Evolutionary conservation across 2,888 invertebrate genomes (phyloP).

Genomic region (Leucania comma): DNA sequence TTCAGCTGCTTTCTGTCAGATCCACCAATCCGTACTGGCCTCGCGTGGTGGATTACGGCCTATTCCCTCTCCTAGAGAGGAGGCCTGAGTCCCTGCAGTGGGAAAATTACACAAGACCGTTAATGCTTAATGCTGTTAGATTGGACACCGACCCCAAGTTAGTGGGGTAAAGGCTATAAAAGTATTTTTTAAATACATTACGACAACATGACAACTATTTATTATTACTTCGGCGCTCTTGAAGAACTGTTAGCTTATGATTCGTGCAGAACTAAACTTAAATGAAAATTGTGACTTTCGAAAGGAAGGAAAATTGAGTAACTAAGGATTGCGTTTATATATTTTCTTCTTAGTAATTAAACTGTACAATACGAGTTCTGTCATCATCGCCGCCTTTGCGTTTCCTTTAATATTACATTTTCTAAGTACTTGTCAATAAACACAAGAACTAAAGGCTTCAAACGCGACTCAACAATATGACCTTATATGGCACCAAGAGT

Average conservation of each 20-base stretch:
- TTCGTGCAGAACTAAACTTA: constrained; percentile 33
- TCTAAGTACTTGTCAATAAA: background rate
- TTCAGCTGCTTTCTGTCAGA: too few relatives aligned
- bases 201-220: too few relatives aligned
- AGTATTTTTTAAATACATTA: too few relatives aligned
- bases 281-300: constrained; percentile 19
- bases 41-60: too few relatives aligned
- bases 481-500: background rate
- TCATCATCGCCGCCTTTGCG: background rate
- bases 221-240: too few relatives aligned
- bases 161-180: too few relatives aligned
- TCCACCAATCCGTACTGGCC: too few relatives aligned
- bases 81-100: too few relatives aligned
- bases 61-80: too few relatives aligned
- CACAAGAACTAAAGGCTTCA: background rate
- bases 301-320: background rate
- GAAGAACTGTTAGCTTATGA: constrained; percentile 26
- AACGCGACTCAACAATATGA: background rate
- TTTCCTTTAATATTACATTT: background rate
- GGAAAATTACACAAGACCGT: too few relatives aligned
- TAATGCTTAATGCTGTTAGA: too few relatives aligned
- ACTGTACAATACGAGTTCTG: background rate
- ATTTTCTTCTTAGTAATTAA: constrained; percentile 24
- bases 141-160: too few relatives aligned
- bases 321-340: constrained; percentile 24